These are phyloP conservation scores for Gracilinanus agilis DNA, from an alignment of 2,113 vertebrate genomes.

Conservation along the genomic window DNA sequence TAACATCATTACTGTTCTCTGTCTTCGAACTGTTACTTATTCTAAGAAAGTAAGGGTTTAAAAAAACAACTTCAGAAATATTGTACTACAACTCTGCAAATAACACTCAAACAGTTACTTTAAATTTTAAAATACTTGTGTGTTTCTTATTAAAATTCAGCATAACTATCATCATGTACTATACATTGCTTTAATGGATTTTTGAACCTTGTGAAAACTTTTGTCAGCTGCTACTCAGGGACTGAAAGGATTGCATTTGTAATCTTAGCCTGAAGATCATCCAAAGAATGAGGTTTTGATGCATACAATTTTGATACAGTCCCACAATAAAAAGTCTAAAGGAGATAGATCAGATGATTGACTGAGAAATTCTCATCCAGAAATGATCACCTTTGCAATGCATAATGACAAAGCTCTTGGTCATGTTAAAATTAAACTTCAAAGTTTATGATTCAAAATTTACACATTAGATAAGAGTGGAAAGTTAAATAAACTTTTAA, in stretches of 20 bases:
- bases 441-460: not conserved
- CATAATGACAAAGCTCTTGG: not conserved
- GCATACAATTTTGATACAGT: not conserved
- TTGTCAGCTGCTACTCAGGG: not conserved
- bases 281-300: not conserved
- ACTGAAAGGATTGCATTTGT: not conserved
- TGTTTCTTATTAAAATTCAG: constrained; percentile 1
- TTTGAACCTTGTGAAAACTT: not conserved
- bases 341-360: not conserved
- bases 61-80: not conserved
- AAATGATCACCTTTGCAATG: not conserved
- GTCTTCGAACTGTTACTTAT: too few relatives aligned
- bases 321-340: not conserved
- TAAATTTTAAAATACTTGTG: not conserved
- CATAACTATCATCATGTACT: not conserved
- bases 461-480: not conserved
- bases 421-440: not conserved
- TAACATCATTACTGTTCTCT: too few relatives aligned
- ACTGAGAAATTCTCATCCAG: not conserved
- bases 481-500: not conserved
- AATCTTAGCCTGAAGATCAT: not conserved
- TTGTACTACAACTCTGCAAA: not conserved
- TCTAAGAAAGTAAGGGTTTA: too few relatives aligned
- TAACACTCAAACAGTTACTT: not conserved
- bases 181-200: not conserved